Evolutionary conservation across 2,113 vertebrate genomes (phyloP).

Genomic region (Sula dactylatra): DNA sequence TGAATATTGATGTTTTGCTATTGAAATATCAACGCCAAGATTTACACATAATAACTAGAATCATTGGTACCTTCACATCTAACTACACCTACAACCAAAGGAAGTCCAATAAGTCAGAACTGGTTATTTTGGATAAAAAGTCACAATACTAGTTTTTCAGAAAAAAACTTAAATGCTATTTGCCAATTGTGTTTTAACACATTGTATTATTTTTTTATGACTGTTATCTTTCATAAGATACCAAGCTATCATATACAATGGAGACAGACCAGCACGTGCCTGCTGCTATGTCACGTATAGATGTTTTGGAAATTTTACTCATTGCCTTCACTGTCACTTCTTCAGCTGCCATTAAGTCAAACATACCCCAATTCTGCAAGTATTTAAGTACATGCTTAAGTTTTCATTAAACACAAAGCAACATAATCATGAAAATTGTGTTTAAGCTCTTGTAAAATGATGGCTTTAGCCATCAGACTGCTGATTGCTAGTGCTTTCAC

Average conservation of each 20-base stretch:
- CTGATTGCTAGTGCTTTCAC: neutral
- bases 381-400: neutral
- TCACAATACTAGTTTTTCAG: neutral
- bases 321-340: neutral
- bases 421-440: neutral
- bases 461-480: neutral
- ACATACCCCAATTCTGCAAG: neutral
- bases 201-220: neutral
- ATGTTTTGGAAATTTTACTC: neutral
- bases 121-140: neutral
- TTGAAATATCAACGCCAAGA: neutral
- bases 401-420: neutral
- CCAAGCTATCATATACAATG: neutral
- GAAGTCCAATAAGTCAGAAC: neutral
- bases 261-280: neutral
- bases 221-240: neutral
- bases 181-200: neutral
- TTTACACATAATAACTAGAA: neutral
- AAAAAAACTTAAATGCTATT: neutral
- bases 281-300: neutral
- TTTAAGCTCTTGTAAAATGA: neutral
- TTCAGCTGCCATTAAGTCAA: neutral
- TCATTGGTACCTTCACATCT: neutral
- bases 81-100: neutral
- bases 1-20: neutral